These are phyloP conservation scores for Tichodroma muraria DNA, from an alignment of 2,113 vertebrate genomes.

Conservation along the genomic window DNA sequence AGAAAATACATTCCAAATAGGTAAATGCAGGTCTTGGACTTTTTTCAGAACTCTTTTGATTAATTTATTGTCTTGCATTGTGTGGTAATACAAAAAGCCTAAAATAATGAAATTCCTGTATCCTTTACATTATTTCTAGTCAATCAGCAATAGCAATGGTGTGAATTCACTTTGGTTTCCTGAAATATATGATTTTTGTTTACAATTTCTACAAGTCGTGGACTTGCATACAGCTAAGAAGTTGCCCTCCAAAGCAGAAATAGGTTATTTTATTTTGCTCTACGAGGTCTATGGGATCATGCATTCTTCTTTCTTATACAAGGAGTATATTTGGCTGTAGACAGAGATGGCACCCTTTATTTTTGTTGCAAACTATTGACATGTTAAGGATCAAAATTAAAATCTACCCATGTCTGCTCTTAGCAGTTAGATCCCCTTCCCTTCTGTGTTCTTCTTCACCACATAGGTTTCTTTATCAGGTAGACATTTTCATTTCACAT, in stretches of 20 bases:
- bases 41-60: background rate
- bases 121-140: background rate
- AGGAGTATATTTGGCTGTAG: background rate
- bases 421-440: background rate
- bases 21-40: background rate
- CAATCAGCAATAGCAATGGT: background rate
- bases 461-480: background rate
- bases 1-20: background rate
- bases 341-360: background rate
- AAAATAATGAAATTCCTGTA: conserved; percentile 3
- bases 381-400: background rate
- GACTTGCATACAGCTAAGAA: background rate
- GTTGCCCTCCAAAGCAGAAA: background rate
- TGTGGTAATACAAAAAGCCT: background rate
- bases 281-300: background rate
- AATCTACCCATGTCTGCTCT: background rate
- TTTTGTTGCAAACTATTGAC: background rate
- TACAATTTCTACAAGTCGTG: background rate
- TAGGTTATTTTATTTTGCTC: background rate
- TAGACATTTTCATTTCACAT: background rate
- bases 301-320: background rate
- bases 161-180: background rate
- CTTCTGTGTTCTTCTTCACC: background rate
- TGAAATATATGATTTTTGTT: background rate
- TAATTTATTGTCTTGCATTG: background rate